Evolutionary conservation across 2,888 invertebrate species (phyloP), one percentile per base, ranked within the genome.

Genomic region (Diploptera punctata): DNA sequence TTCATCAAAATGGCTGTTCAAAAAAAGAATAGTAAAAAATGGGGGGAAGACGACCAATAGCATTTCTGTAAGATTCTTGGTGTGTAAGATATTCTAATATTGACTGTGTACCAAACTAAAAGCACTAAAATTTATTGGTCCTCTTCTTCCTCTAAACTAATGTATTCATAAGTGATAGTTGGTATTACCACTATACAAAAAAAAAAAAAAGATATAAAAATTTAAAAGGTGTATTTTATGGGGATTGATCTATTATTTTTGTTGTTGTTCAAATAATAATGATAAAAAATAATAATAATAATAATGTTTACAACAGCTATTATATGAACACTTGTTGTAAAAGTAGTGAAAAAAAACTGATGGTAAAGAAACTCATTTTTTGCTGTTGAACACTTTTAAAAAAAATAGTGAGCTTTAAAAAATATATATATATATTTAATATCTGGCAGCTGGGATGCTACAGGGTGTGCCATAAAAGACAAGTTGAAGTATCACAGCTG

Each of bases 201-300:
- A 29, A 33, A 43, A 60, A 38, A 67, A 65, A 62, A 10, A 71
- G 10, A 71, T 38, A 61, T 67, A 68, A 72, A 69, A 70, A 70
- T 61, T 47, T 47, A 52, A 73, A 33, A 73, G 57, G 62, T 74
- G 68, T 71, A 71, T 70, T 72, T 71, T 72, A 43, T 69, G 60
- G 67, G n/a, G 61, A 72, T 67, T 62, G 71, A 74, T 54, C 62
- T 72, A 68, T 74, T 61, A 68, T 70, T 72, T 57, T 57, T 74
- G 54, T 69, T 71, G 60, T 60, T 65, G 65, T 65, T 65, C 47
- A 26, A 47, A n/a, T n/a, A n/a, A n/a, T n/a, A n/a, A n/a, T n/a
- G n/a, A n/a, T n/a, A n/a, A n/a, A n/a, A 26, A 65, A 65, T 65
- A 10, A 44, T 47, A 33, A 33, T 33, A 33, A 33, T 33, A 33